Conservation (phyloP, 2,888 invertebrate species). For the Drosophila mimetica region DNA sequence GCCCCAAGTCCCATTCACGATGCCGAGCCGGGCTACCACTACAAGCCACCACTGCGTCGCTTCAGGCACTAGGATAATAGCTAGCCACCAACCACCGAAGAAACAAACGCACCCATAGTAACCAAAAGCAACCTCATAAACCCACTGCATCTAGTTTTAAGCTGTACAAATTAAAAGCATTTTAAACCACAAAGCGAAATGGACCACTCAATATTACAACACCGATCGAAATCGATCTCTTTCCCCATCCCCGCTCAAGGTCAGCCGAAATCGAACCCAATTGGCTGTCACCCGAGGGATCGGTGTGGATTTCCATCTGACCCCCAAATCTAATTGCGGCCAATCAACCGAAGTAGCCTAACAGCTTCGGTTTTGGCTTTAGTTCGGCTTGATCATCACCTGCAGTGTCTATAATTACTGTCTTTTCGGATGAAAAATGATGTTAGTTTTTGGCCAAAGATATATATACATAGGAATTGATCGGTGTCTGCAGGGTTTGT, state of each 20-base stretch:
- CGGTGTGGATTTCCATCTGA: slow-evolving; percentile 26
- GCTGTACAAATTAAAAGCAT: slow-evolving; percentile 48
- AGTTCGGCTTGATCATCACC: slow-evolving; percentile 45
- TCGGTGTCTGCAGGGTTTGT: slow-evolving; percentile 32
- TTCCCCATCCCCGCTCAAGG: slow-evolving; percentile 28
- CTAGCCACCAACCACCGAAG: neutral
- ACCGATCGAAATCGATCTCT: slow-evolving; percentile 5
- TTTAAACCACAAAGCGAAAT: slow-evolving; percentile 14
- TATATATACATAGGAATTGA: slow-evolving; percentile 11
- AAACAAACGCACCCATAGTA: neutral
- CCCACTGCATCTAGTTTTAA: slow-evolving; percentile 53
- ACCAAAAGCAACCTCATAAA: slow-evolving; percentile 14
- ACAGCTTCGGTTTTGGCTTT: slow-evolving; percentile 39
- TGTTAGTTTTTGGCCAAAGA: slow-evolving; percentile 17
- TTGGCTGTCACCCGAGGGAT: slow-evolving; percentile 33
- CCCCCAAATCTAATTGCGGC: slow-evolving; percentile 54
- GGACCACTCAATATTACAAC: slow-evolving; percentile 12
- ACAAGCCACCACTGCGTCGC: slow-evolving; percentile 61
- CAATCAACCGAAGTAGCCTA: slow-evolving; percentile 50
- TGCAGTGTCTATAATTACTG: slow-evolving; percentile 57
- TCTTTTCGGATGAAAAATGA: slow-evolving; percentile 57
- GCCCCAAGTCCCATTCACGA: slow-evolving; percentile 26
- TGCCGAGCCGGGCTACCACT: slow-evolving; percentile 63
- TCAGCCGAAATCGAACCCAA: slow-evolving; percentile 22
- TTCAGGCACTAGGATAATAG: slow-evolving; percentile 55